phyloP scores from a whole-genome alignment of 2,113 vertebrate genomes.

The Brachypodius melanocephalos region DNA sequence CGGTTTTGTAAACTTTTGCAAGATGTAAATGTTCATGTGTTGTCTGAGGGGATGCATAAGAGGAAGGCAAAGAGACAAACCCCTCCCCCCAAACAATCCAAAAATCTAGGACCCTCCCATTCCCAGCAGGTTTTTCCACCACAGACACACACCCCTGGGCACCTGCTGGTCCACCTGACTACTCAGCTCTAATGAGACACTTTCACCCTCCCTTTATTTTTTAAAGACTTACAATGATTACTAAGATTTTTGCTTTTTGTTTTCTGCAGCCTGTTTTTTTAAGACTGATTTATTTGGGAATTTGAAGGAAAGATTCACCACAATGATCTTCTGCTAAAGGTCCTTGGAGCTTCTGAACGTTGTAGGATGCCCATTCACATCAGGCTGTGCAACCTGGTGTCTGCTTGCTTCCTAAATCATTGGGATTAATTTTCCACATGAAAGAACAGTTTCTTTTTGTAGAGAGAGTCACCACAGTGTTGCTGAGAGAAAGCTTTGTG shows the following conservation, averaged over 20 bases:
- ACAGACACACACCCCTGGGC: fast-evolving
- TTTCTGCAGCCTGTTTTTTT: background rate
- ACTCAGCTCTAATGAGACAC: fast-evolving
- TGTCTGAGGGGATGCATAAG: background rate
- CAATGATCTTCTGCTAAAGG: background rate
- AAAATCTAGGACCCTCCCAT: background rate
- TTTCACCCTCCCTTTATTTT: background rate
- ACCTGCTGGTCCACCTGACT: fast-evolving
- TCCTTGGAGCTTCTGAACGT: background rate
- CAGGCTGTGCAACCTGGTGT: background rate
- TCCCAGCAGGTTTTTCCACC: background rate
- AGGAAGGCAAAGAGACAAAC: background rate
- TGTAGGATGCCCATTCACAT: background rate
- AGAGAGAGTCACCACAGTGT: background rate
- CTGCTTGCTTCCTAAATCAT: background rate
- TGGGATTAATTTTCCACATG: background rate
- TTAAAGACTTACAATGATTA: background rate
- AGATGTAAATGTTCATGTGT: background rate
- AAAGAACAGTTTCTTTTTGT: background rate
- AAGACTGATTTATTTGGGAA: background rate
- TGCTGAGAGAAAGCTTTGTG: background rate
- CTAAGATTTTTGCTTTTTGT: background rate
- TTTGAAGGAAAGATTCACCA: background rate
- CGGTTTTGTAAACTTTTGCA: background rate
- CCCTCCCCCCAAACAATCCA: fast-evolving